Evolutionary conservation across 23 tunicate species (phyloP).

Genomic region (Ascidia mentula): DNA sequence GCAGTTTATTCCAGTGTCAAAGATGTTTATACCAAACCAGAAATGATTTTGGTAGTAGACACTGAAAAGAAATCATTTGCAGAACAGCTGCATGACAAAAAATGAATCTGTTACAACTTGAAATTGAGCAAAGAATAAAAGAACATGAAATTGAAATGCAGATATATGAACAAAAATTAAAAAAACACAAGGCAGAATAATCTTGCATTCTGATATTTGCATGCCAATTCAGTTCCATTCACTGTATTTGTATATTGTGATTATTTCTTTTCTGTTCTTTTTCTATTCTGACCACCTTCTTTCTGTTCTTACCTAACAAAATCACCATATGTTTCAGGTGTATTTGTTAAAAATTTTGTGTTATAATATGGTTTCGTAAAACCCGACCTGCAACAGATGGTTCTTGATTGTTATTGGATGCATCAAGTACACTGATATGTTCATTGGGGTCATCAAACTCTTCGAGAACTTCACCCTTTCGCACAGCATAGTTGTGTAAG

Average conservation of each 20-base stretch:
- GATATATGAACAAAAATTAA: not conserved
- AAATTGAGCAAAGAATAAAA: not conserved
- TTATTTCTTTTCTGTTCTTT: not conserved
- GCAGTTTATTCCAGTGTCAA: too few species aligned
- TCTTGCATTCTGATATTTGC: not conserved
- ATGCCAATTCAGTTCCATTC: not conserved
- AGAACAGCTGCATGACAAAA: not conserved
- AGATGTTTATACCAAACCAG: too few species aligned
- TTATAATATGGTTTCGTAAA: not conserved
- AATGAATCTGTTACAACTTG: not conserved
- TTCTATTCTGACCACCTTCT: not conserved
- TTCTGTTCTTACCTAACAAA: not conserved
- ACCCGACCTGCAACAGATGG: slow-evolving; percentile 3
- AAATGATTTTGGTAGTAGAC: not conserved
- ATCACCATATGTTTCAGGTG: not conserved
- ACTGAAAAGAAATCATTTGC: not conserved
- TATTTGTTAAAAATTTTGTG: not conserved
- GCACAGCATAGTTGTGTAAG: slow-evolving; percentile 35
- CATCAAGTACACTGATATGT: not conserved
- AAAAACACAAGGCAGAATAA: not conserved
- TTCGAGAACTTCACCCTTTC: slow-evolving; percentile 6
- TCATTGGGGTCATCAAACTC: not conserved
- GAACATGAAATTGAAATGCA: not conserved
- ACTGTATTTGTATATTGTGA: not conserved
- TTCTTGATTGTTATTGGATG: not conserved